A percentile compares a stretch with the other conserved stretches of the same genome.
Conservation (phyloP, 2,888 invertebrate species). For the Bellardia pandia region DNA sequence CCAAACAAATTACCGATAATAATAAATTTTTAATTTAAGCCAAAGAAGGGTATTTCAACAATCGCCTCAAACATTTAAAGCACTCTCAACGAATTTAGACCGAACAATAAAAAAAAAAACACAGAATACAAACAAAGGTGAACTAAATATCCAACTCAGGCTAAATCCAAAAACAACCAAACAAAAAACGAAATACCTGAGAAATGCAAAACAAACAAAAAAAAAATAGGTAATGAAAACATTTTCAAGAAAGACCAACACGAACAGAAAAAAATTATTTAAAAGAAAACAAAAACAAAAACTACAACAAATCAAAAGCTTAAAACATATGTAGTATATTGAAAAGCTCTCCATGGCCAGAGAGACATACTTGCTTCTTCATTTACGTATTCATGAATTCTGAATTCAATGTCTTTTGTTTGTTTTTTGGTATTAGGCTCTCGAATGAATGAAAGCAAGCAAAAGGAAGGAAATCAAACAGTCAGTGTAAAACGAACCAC, state of each 20-base stretch:
- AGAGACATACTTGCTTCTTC: slow-evolving; percentile 7
- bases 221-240: slow-evolving; percentile 72
- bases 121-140: slow-evolving; percentile 13
- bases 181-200: slow-evolving; percentile 17
- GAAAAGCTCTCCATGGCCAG: slow-evolving; percentile 44
- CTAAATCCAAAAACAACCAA: background rate
- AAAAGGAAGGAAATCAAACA: slow-evolving; percentile 64
- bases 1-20: background rate
- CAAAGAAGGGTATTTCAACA: slow-evolving; percentile 9
- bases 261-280: slow-evolving; percentile 68
- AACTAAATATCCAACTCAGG: slow-evolving; percentile 72
- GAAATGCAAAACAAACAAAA: slow-evolving; percentile 73
- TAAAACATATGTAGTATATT: slow-evolving; percentile 59
- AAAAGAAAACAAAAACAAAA: slow-evolving; percentile 51
- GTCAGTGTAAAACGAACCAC: slow-evolving; percentile 83
- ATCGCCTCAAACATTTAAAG: background rate
- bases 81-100: slow-evolving; percentile 4
- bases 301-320: slow-evolving; percentile 64
- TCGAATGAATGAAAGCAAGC: slow-evolving; percentile 54
- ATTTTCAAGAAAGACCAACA: slow-evolving; percentile 74
- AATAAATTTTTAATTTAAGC: slow-evolving; percentile 34
- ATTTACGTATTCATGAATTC: background rate
- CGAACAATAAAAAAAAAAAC: background rate
- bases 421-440: slow-evolving; percentile 33
- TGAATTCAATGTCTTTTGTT: slow-evolving; percentile 15